phyloP scores from a whole-genome alignment of 2,113 vertebrate genomes.

The Typhlomys cinereus region DNA sequence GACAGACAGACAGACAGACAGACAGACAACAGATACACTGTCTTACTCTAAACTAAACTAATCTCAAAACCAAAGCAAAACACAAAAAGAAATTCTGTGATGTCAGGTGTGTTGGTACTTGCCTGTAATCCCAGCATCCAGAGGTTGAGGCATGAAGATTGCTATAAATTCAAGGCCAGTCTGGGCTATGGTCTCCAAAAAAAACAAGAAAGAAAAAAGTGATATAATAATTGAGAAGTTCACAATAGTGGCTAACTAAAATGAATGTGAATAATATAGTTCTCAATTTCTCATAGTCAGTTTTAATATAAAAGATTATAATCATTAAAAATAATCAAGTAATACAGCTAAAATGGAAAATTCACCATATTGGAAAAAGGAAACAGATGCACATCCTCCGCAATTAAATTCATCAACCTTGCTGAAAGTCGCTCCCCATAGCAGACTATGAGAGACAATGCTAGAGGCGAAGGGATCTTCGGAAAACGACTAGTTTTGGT shows the following conservation, averaged over 20 bases:
- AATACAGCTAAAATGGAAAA: background rate
- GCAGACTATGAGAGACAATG: background rate
- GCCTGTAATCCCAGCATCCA: background rate
- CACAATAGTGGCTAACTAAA: background rate
- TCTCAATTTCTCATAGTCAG: background rate
- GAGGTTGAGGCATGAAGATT: background rate
- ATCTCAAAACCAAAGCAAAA: too few species aligned
- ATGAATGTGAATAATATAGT: slow-evolving; percentile 12
- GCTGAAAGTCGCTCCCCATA: background rate
- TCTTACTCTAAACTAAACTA: too few species aligned
- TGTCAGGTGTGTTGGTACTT: background rate
- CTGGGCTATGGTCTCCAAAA: background rate
- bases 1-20: too few species aligned
- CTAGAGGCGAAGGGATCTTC: background rate
- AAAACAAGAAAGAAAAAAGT: background rate
- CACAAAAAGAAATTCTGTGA: background rate
- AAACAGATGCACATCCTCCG: background rate
- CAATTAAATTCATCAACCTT: background rate
- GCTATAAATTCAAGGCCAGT: background rate
- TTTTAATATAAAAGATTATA: background rate
- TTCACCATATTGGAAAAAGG: background rate
- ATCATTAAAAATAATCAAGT: background rate
- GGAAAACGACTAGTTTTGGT: background rate
- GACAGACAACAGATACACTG: too few species aligned
- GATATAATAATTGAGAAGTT: slow-evolving; percentile 2